These are phyloP conservation scores for Alectoris magna DNA, from an alignment of 2,797 vertebrate species.

Conservation along the genomic window DNA sequence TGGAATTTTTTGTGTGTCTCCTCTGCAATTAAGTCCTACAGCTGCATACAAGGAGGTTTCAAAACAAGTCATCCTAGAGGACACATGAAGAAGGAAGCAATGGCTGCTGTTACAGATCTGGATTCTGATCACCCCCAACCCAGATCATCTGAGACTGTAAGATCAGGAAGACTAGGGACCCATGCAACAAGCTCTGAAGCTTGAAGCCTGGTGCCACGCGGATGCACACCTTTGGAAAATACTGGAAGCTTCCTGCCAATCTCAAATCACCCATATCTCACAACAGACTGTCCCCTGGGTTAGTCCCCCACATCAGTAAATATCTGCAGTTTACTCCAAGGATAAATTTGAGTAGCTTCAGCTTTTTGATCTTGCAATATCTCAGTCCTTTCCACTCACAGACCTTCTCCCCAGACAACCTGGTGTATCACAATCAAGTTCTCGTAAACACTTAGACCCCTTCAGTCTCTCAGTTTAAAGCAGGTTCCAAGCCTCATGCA, in stretches of 20 bases:
- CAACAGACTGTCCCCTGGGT: background rate
- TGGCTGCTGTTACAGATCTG: background rate
- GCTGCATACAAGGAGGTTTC: background rate
- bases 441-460: background rate
- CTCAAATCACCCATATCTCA: background rate
- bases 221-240: constrained; percentile 12
- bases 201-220: background rate
- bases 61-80: background rate
- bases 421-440: background rate
- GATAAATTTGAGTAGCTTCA: background rate
- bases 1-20: background rate
- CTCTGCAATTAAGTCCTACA: background rate
- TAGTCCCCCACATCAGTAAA: background rate
- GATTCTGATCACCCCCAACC: background rate
- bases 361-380: background rate
- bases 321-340: background rate
- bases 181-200: background rate
- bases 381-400: background rate
- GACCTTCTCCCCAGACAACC: background rate
- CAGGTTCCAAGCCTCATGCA: background rate
- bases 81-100: background rate
- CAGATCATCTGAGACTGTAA: background rate
- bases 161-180: background rate
- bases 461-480: background rate
- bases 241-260: background rate